Base-by-base conservation (phyloP, 2,113 vertebrate genomes). In the Circaetus cinerascens region DNA sequence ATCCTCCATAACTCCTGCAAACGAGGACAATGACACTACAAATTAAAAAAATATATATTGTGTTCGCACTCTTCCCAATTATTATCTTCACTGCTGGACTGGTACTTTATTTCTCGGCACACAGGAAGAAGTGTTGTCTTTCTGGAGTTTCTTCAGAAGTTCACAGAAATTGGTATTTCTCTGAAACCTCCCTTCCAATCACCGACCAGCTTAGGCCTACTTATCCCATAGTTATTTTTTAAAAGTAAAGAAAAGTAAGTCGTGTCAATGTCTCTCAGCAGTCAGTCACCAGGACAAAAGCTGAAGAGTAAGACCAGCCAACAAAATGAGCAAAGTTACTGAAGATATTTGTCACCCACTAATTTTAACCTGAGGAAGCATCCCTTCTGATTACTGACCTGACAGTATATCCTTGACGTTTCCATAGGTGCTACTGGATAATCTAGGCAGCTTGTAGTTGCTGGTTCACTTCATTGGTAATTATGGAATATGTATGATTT, bases 401-500 rank as follows among this genome's bases (percentile, higher is more conserved):
- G 25, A 6, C 34, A 25, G 18, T n/a, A 40, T 7, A n/a, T 22
- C 53, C 38, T 25, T 27, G 32, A 50, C 19, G 12, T 76, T 64
- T 74, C 34, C 79, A 45, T 29, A 34, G 79, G 62, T 46, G 76
- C 85, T 91, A 27, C 85, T 23, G 72, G 68, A 43, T 43, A 59
- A 50, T 34, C 55, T 36, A 46, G 77, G 78, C 92, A 82, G 85
- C 2, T 40, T 56, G 63, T 50, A 74, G 88, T 3, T 50, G 41
- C 71, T 23, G 55, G 81, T 68, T 95, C 40, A 27, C 68, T 93
- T 93, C 43, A 60, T 5, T 68, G 81, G 88, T 90, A 90, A 89
- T 96, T 91, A 53, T 76, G 66, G n/a, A 84, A 94, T n/a, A 90
- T 81, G 85, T 64, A 74, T 60, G 92, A 97, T 96, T 97, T 97